phyloP scores from a whole-genome alignment of 2,113 vertebrate genomes.

The Malurus alboscapulatus region DNA sequence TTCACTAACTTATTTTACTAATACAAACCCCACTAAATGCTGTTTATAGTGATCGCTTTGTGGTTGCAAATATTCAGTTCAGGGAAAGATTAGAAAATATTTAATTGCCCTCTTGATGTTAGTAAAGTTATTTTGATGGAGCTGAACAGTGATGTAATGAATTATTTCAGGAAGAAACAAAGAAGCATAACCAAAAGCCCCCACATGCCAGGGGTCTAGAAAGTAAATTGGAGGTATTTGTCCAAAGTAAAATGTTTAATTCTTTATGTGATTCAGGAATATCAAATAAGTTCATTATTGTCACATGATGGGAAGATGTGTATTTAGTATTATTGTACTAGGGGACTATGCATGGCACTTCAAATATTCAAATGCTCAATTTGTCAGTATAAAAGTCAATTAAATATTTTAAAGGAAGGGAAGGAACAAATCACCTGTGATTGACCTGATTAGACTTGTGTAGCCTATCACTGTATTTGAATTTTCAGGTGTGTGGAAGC shows the following conservation, averaged over 20 bases:
- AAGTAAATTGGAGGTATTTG: neutral
- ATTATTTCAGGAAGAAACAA: neutral
- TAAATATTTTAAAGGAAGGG: neutral
- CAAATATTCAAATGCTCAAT: neutral
- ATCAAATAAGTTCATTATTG: neutral
- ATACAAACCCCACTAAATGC: neutral
- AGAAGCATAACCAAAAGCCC: neutral
- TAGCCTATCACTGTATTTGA: neutral
- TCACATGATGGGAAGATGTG: neutral
- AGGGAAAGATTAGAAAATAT: neutral
- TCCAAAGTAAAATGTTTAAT: neutral
- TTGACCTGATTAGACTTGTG: neutral
- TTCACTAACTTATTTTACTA: neutral
- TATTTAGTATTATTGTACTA: neutral
- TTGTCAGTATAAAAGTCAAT: neutral
- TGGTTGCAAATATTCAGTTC: neutral
- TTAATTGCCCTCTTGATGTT: neutral
- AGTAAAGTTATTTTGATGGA: neutral
- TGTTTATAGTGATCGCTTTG: neutral
- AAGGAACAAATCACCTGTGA: neutral
- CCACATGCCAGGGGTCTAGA: neutral
- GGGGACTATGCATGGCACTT: neutral
- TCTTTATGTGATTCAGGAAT: neutral
- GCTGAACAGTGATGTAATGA: neutral
- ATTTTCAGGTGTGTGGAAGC: slow-evolving; percentile 91